Base-by-base conservation (phyloP, 1,140 invertebrate genomes). In the Drosophila punjabiensis region DNA sequence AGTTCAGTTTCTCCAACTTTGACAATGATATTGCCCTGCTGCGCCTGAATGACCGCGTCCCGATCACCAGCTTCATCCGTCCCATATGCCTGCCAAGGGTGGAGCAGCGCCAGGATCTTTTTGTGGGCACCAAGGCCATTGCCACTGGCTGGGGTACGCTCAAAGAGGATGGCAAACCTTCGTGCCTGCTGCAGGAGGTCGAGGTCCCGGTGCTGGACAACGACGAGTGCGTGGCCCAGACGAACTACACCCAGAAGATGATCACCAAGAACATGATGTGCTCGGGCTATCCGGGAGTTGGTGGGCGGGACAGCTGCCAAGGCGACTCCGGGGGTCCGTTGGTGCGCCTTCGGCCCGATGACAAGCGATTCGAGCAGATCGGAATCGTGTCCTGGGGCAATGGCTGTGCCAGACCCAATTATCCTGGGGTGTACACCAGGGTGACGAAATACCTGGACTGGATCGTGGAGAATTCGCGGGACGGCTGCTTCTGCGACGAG, bases 311-410 rank as follows among this genome's bases (percentile, higher is more conserved):
- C 93, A 96, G 97, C 32, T 98, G 97, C 89, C 97, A 98, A 96
- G 98, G 98, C 20, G 98, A 99, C 92, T 98, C 97, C 81, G 98
- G 98, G 64, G 97, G 97, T n/a, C 98, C 98, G 5, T 92, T 98
- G 16, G 95, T 98, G 10, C 94, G 95, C 1, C 95, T 96, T 92
- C 95, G 95, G 90, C 93, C 95, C 69, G 95, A 96, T 79, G 95
- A 96, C 85, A 96, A 96, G 90, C 95, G 95, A 47, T 97, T 96
- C 87, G 96, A 97, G 93, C 92, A 97, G 47, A 97, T 97, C 79
- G 97, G 96, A 32, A 94, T 95, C 0, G 95, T 95, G 0, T 95
- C 95, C 5, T 95, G 95, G 95, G 95, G 95, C 32, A 95, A 95
- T 86, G 95, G 96, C 11, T 97, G 97, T 92, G 97, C 96, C 1